Evolutionary conservation across 2,888 invertebrate species (phyloP).

Genomic region (Allophyes oxyacanthae): DNA sequence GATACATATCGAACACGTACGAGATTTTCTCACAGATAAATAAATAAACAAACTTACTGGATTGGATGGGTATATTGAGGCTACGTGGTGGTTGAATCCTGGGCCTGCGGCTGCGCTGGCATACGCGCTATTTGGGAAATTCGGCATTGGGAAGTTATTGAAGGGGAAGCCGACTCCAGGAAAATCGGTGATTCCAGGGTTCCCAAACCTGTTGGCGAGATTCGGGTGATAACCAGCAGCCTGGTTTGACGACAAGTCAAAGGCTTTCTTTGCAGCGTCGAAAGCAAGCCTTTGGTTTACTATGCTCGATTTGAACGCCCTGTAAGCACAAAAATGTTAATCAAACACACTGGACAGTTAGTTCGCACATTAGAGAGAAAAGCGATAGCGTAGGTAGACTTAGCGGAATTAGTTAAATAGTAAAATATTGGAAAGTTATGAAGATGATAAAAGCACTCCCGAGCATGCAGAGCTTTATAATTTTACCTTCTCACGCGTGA

Average conservation of each 20-base stretch:
- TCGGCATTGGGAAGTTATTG: slow-evolving; percentile 47
- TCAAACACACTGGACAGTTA: slow-evolving; percentile 51
- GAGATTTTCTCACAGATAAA: slow-evolving; percentile 29
- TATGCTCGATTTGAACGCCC: slow-evolving; percentile 74
- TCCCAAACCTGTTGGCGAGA: slow-evolving; percentile 73
- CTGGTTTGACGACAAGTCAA: slow-evolving; percentile 77
- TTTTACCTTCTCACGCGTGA: slow-evolving; percentile 47
- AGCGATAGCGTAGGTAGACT: slow-evolving; percentile 42
- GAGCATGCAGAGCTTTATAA: slow-evolving; percentile 13
- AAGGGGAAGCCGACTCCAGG: slow-evolving; percentile 17
- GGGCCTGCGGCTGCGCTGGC: slow-evolving; percentile 89
- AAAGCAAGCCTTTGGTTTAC: slow-evolving; percentile 76
- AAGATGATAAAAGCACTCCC: slow-evolving; percentile 13
- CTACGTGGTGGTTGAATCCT: slow-evolving; percentile 88
- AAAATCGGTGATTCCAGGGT: slow-evolving; percentile 46
- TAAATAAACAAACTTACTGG: slow-evolving; percentile 80
- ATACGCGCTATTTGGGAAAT: slow-evolving; percentile 77
- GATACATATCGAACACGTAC: slow-evolving; percentile 8
- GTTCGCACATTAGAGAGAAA: slow-evolving; percentile 19
- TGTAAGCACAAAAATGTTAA: slow-evolving; percentile 64
- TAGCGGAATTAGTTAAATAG: slow-evolving; percentile 32
- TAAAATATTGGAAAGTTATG: slow-evolving; percentile 45
- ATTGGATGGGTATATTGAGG: slow-evolving; percentile 89
- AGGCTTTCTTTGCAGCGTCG: slow-evolving; percentile 80
- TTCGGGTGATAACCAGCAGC: slow-evolving; percentile 69